These are phyloP conservation scores for Orthosia incerta DNA, from an alignment of 2,888 invertebrate genomes.

Conservation along the genomic window DNA sequence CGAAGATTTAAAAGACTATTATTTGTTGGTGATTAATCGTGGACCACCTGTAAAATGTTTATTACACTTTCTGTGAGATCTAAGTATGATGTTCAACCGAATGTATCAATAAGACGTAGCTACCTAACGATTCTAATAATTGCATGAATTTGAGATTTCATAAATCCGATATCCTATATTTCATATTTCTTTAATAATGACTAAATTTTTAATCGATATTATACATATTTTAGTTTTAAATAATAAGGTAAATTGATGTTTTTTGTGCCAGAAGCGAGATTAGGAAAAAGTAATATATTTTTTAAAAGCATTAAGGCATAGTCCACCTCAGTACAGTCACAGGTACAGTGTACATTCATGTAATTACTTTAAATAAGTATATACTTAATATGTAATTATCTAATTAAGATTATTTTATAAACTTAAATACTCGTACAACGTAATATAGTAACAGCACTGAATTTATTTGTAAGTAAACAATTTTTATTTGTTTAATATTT, in stretches of 20 bases:
- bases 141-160: neutral
- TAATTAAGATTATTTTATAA: slow-evolving; percentile 2
- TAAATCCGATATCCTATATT: neutral
- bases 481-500: neutral
- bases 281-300: neutral
- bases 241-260: too few relatives aligned
- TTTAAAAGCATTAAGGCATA: neutral
- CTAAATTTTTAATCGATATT: too few relatives aligned
- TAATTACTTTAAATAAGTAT: neutral
- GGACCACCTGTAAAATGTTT: neutral
- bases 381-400: neutral
- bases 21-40: neutral
- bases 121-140: neutral
- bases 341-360: neutral
- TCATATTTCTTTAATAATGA: neutral
- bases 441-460: neutral
- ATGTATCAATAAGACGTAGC: neutral
- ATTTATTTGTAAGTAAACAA: neutral
- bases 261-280: neutral
- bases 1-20: too few relatives aligned
- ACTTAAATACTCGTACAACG: neutral
- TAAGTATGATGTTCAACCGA: neutral
- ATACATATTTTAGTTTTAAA: too few relatives aligned
- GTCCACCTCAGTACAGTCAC: too few relatives aligned
- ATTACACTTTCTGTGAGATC: neutral